Conservation (phyloP, 2,797 vertebrate species). For the Onychomys torridus region DNA sequence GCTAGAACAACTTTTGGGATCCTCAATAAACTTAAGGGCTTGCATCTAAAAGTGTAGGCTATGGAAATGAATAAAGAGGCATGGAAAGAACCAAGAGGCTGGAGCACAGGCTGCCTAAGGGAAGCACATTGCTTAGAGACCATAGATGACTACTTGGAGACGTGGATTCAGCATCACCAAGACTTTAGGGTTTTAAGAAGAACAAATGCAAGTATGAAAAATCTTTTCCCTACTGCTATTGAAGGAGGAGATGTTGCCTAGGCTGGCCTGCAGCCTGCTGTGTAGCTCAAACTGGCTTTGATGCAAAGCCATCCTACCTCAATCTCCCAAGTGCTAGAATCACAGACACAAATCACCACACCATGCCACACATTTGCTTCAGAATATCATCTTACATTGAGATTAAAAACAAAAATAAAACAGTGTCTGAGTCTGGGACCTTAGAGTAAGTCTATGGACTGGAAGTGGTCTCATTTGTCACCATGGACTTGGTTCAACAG, state of each 20-base stretch:
- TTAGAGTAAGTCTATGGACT: slow-evolving; percentile 13
- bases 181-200: slow-evolving; percentile 55
- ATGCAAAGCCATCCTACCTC: neutral
- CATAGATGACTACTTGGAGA: neutral
- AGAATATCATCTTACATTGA: slow-evolving; percentile 30
- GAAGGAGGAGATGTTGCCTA: neutral
- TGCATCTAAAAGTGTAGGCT: slow-evolving; percentile 1
- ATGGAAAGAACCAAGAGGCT: neutral
- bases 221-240: neutral
- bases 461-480: neutral
- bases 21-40: neutral
- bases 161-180: neutral
- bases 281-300: neutral
- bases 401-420: slow-evolving; percentile 48
- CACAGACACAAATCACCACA: neutral
- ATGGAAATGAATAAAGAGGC: neutral
- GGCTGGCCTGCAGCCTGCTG: neutral
- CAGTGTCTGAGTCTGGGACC: neutral
- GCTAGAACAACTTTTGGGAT: slow-evolving; percentile 39
- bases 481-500: neutral
- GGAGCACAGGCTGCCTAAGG: neutral
- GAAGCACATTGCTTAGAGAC: neutral
- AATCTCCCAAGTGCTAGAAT: neutral
- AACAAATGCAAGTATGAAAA: slow-evolving; percentile 45
- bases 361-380: neutral